Base-by-base conservation (phyloP, 2,113 vertebrate genomes). In the Cyprinodon variegatus region DNA sequence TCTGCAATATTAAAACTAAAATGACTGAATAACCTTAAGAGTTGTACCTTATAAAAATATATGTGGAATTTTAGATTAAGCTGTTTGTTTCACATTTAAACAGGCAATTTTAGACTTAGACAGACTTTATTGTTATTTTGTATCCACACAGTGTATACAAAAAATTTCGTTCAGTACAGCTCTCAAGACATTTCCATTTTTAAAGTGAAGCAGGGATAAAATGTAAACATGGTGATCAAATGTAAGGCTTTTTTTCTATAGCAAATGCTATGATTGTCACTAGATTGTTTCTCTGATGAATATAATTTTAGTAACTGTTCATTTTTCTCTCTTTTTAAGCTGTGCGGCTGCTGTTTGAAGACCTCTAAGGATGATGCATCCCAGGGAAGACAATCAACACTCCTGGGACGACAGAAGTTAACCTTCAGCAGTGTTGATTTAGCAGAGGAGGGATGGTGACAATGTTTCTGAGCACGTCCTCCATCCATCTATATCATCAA, bases 321-420 rank as follows among this genome's bases (percentile, higher is more conserved):
- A 73, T 77, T 72, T 39, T 20, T 29, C 74, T 72, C 40, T 66
- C 45, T 15, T 64, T 61, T 69, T 29, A 45, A 73, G 57, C 81
- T 39, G 11, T 40, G 48, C 20, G 14, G 29, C n/a, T 68, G 12
- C 69, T 77, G n/a, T 65, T 77, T 38, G 57, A 76, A 75, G 60
- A 43, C 74, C 61, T 60, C 43, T 13, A 20, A 53, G 53, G 67
- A 74, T 20, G 60, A 17, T 38, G 68, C 53, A 17, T 67, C 77
- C 70, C 61, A 41, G 65, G 15, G 68, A 68, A 73, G 65, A 75
- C 60, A 37, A 40, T 46, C 59, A 68, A 43, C 57, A 75, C 76
- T 37, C 63, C 59, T 37, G 76, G 38, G 80, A 85, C 68, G 22
- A 66, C 1, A 53, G 22, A 45, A 20, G 64, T 64, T 66, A 67